Percentiles rank a stretch among this genome's conserved stretches.
These are phyloP conservation scores for Sipha maydis DNA, from an alignment of 2,888 invertebrate genomes.

Conservation along the genomic window DNA sequence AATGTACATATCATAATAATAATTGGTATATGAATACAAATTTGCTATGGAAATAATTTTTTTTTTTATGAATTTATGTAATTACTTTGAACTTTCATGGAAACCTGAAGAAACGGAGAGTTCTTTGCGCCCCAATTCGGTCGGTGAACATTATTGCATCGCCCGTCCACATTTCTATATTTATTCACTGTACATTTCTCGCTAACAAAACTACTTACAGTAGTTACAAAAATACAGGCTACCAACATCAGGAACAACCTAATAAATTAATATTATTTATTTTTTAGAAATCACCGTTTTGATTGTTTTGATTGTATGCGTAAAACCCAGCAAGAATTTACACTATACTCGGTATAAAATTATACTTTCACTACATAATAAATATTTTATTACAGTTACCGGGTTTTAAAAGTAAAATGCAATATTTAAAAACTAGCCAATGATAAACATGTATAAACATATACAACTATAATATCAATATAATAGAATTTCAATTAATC, in stretches of 20 bases:
- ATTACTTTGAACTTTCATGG: slow-evolving; percentile 38
- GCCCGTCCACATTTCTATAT: slow-evolving; percentile 82
- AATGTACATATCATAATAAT: background rate
- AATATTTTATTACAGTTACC: slow-evolving; percentile 4
- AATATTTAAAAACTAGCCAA: slow-evolving; percentile 5
- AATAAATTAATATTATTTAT: slow-evolving; percentile 28
- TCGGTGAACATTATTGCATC: slow-evolving; percentile 89
- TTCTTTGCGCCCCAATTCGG: slow-evolving; percentile 79
- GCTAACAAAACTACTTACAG: background rate
- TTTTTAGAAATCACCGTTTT: slow-evolving; percentile 46
- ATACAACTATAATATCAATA: background rate
- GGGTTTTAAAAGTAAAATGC: slow-evolving; percentile 9
- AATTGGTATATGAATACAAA: background rate
- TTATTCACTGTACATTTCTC: slow-evolving; percentile 80
- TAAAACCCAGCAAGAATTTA: slow-evolving; percentile 13
- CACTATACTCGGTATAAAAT: background rate
- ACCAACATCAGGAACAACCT: slow-evolving; percentile 52
- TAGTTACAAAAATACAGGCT: background rate
- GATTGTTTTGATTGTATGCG: slow-evolving; percentile 26
- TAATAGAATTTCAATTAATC: slow-evolving; percentile 27
- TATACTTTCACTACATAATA: slow-evolving; percentile 45
- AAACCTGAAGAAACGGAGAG: slow-evolving; percentile 45
- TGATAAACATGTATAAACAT: background rate
- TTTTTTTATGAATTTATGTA: background rate
- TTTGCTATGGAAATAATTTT: background rate